Evolutionary conservation across 2,113 vertebrate species (phyloP), one percentile per base, ranked within the genome.

Genomic region (Uria aalge): DNA sequence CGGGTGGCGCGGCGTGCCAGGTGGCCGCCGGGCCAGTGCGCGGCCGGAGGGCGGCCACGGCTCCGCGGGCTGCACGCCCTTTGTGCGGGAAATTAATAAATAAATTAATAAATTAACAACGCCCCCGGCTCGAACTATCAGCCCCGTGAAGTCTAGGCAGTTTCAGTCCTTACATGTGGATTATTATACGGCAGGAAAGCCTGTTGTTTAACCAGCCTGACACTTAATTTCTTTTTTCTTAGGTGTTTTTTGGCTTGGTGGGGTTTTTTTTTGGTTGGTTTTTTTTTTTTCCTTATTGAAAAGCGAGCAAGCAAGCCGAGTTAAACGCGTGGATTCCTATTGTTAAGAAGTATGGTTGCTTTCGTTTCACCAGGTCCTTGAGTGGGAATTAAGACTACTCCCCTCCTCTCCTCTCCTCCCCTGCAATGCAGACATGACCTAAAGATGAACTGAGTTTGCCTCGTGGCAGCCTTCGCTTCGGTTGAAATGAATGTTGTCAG

Each of bases 401-500:
- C 85, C 90, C 77, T 86, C 8, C 43, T 72, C 66, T 79, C 26
- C 48, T 66, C 43, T 32, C 47, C 87, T 84, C 87, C 94, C 84
- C 96, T 96, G 96, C 96, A 97, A 96, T 96, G 96, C 96, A 96
- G 96, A 4, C 95, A 29, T 91, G 94, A 96, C 93, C 94, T 80
- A 52, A 52, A 60, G 89, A 82, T 91, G 84, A 95, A 75, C 91
- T 11, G 89, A 29, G 60, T 89, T 91, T 75, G 90, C 73, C 73
- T 52, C 8, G 73, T 79, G 75, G 94, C 96, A 60, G 1, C 8
- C 27, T 29, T 50, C 36, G 2, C 34, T 91, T 75, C 34, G 5
- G 30, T n/a, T 30, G 69, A 40, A 72, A 43, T 27, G 38, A 36
- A 5, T 4, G 13, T 20, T 90, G 82, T 53, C 41, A 8, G 50